Evolutionary conservation across 64 coral and sea anemone genomes (phyloP).

Genomic region (Montipora capricornis): DNA sequence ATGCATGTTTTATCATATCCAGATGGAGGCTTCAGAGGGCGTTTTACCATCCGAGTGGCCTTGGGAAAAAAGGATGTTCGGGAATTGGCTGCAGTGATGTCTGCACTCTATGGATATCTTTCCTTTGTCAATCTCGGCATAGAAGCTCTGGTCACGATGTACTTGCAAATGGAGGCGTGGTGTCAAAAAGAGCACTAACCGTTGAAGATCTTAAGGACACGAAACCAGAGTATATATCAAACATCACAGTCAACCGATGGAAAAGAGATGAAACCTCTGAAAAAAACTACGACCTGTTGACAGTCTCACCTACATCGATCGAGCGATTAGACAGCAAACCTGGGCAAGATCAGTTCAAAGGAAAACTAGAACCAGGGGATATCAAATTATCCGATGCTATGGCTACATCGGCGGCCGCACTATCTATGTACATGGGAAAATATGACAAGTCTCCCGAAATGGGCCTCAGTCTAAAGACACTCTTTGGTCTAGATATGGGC

Average conservation of each 20-base stretch:
- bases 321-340: slow-evolving; percentile 52
- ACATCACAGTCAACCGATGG: slow-evolving; percentile 70
- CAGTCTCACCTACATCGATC: slow-evolving; percentile 45
- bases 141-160: slow-evolving; percentile 23
- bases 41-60: too few species aligned
- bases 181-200: slow-evolving; percentile 38
- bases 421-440: slow-evolving; percentile 67
- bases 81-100: too few species aligned
- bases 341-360: not conserved
- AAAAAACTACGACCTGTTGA: slow-evolving; percentile 51
- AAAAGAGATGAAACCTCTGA: not conserved
- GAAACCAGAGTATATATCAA: slow-evolving; percentile 79
- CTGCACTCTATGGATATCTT: too few species aligned
- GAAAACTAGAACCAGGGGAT: slow-evolving; percentile 54
- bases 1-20: too few species aligned
- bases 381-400: slow-evolving; percentile 78
- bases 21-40: too few species aligned
- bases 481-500: slow-evolving; percentile 73
- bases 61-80: too few species aligned
- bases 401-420: slow-evolving; percentile 80
- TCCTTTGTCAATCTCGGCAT: too few species aligned
- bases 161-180: not conserved
- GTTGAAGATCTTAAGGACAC: slow-evolving; percentile 66
- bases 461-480: slow-evolving; percentile 53
- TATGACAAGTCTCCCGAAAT: not conserved